phyloP scores from a whole-genome alignment of 64 coral and sea anemone genomes.

The Dendrophyllia cribrosa region DNA sequence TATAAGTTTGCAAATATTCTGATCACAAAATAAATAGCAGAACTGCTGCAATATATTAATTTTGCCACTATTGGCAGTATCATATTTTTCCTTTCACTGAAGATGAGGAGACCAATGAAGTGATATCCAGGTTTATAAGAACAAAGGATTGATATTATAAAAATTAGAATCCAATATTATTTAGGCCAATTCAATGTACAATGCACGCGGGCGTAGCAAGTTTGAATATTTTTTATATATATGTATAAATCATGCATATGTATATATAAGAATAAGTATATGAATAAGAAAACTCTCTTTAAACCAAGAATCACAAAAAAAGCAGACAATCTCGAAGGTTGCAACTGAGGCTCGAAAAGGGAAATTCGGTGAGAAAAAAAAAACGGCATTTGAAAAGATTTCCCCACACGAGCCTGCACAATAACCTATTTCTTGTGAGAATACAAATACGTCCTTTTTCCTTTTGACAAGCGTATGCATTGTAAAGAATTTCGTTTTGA shows the following conservation, averaged over 20 bases:
- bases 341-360: no score
- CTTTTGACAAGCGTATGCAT: neutral
- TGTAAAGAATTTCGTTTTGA: neutral
- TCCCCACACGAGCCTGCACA: neutral
- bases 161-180: conserved; percentile 32
- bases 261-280: conserved; percentile 63
- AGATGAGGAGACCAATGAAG: conserved; percentile 9
- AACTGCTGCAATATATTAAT: conserved; percentile 59
- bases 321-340: neutral
- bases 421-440: neutral
- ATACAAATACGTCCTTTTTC: neutral
- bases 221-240: conserved; percentile 42
- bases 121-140: conserved; percentile 36
- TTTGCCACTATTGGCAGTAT: conserved; percentile 11
- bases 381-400: neutral
- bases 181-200: conserved; percentile 38
- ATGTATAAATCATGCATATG: conserved; percentile 55
- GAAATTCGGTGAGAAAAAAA: neutral
- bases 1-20: conserved; percentile 28
- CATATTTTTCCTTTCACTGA: conserved; percentile 41
- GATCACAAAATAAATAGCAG: conserved; percentile 60
- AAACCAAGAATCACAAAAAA: conserved; percentile 4
- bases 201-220: conserved; percentile 32
- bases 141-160: conserved; percentile 50
- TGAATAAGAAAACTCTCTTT: conserved; percentile 11